phyloP scores from a whole-genome alignment of 1,140 invertebrate species.

The Diabrotica virgifera region DNA sequence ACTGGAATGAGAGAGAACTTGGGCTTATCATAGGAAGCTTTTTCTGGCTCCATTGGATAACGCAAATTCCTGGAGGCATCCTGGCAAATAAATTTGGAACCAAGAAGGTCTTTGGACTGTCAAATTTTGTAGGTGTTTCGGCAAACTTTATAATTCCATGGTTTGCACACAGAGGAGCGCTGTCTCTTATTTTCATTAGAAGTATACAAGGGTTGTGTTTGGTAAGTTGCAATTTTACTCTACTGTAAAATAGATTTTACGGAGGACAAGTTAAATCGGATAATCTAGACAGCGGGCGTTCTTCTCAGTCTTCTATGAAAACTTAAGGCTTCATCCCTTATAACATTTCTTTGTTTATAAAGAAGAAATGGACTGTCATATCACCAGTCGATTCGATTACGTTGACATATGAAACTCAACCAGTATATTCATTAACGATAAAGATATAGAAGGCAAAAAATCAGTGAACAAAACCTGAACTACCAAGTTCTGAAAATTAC shows the following conservation, averaged over 20 bases:
- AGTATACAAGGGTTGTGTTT: constrained; percentile 70
- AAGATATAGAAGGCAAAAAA: too few relatives aligned
- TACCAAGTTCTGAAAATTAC: too few relatives aligned
- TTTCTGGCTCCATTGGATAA: constrained; percentile 71
- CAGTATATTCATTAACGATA: too few relatives aligned
- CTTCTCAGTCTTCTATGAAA: too few relatives aligned
- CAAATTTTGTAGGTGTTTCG: constrained; percentile 66
- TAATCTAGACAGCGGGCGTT: too few relatives aligned
- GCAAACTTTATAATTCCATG: constrained; percentile 69
- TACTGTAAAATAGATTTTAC: neutral
- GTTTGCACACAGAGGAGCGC: constrained; percentile 58
- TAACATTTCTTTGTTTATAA: too few relatives aligned
- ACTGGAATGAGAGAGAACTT: constrained; percentile 69
- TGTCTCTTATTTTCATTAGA: constrained; percentile 61
- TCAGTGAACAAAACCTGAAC: too few relatives aligned
- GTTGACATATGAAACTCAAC: too few relatives aligned
- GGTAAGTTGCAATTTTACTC: constrained; percentile 52
- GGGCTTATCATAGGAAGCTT: constrained; percentile 68
- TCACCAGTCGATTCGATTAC: too few relatives aligned
- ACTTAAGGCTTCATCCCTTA: too few relatives aligned
- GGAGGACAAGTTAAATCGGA: neutral
- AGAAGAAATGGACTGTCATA: too few relatives aligned
- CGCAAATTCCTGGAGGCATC: constrained; percentile 73
- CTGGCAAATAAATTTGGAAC: constrained; percentile 68
- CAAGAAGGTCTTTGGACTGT: constrained; percentile 66